Conservation (phyloP, 2,797 vertebrate genomes). For the Brachymystax lenok region DNA sequence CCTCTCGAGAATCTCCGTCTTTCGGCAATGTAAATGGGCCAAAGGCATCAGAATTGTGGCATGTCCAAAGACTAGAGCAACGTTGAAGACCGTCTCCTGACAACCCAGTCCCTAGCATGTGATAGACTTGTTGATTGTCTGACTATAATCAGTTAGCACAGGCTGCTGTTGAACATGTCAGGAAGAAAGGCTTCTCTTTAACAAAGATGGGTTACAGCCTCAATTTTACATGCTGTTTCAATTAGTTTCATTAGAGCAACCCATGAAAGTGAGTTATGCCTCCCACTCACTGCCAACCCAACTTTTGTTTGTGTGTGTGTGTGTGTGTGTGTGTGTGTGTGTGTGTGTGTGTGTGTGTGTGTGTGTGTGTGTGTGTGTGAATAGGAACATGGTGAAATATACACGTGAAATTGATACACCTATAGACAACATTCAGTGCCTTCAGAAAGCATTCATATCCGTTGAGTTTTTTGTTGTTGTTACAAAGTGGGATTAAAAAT, state of each 20-base stretch:
- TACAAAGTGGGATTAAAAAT: no score
- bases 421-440: no score
- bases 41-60: background rate
- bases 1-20: background rate
- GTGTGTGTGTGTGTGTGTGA: no score
- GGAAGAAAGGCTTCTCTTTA: slow-evolving; percentile 70
- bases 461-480: no score
- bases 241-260: slow-evolving; percentile 74
- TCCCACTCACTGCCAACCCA: slow-evolving; percentile 11
- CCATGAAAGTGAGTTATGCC: slow-evolving; percentile 59
- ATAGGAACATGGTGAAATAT: no score
- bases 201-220: slow-evolving; percentile 63
- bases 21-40: background rate
- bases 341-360: no score
- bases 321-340: background rate
- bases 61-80: slow-evolving; percentile 4
- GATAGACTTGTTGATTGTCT: slow-evolving; percentile 61
- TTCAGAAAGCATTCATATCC: no score
- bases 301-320: slow-evolving; percentile 18
- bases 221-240: slow-evolving; percentile 62
- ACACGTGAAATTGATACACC: no score
- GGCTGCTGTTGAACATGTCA: slow-evolving; percentile 62
- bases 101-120: slow-evolving; percentile 63
- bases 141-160: slow-evolving; percentile 66
- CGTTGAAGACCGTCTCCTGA: slow-evolving; percentile 30